Evolutionary conservation across 2,113 vertebrate genomes (phyloP).

Genomic region (Arothron firmamentum): DNA sequence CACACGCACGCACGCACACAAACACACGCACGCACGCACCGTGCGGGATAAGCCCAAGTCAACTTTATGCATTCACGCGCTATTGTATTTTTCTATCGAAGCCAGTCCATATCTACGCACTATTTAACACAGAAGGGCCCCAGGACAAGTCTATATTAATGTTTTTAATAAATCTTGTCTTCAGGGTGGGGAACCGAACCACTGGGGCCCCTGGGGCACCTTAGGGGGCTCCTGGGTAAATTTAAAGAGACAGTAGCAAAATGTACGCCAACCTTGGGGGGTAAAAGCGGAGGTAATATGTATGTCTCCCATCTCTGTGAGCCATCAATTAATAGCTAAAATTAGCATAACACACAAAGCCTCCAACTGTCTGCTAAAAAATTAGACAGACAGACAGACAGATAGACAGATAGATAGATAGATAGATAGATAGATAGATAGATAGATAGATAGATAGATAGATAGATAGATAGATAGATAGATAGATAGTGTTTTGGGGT

Average conservation of each 20-base stretch:
- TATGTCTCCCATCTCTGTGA: too few relatives aligned
- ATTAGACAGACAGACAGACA: too few relatives aligned
- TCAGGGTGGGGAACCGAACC: slow-evolving; percentile 89
- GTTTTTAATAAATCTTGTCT: slow-evolving; percentile 74
- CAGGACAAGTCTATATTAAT: slow-evolving; percentile 71
- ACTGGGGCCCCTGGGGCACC: slow-evolving; percentile 95
- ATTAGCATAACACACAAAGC: too few relatives aligned
- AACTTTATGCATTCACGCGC: slow-evolving; percentile 71
- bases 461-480: too few relatives aligned
- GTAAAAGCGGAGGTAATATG: not conserved
- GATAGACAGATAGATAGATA: too few relatives aligned
- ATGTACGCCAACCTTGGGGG: not conserved
- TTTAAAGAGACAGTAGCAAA: slow-evolving; percentile 90
- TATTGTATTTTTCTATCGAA: slow-evolving; percentile 18
- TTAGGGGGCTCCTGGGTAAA: slow-evolving; percentile 98
- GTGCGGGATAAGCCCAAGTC: slow-evolving; percentile 63
- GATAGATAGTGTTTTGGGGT: too few relatives aligned
- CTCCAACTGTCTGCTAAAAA: too few relatives aligned
- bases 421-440: too few relatives aligned
- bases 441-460: too few relatives aligned
- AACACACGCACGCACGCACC: slow-evolving; percentile 44
- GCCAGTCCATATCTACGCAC: slow-evolving; percentile 53
- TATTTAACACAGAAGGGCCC: slow-evolving; percentile 38
- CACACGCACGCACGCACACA: not conserved
- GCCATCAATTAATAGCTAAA: too few relatives aligned